Conservation (phyloP, 2,888 invertebrate species). For the Drosophila subquinaria region DNA sequence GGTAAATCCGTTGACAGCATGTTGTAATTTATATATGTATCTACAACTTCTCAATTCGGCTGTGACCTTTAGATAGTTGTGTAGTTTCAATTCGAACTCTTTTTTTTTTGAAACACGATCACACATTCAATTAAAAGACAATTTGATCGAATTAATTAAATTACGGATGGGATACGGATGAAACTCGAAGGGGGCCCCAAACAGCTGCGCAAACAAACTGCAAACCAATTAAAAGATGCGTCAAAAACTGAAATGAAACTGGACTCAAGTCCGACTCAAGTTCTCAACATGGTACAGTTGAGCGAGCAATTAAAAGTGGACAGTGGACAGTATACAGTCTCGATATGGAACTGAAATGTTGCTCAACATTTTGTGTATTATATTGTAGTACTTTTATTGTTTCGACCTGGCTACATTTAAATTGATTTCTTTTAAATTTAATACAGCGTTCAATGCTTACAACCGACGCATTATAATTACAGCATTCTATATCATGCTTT, state of each 20-base stretch:
- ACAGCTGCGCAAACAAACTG: conserved; percentile 77
- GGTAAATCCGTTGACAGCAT: conserved; percentile 20
- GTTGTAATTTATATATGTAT: conserved; percentile 12
- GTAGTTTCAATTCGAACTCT: conserved; percentile 29
- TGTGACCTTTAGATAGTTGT: conserved; percentile 37
- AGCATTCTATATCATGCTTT: conserved; percentile 11
- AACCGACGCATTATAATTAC: conserved; percentile 56
- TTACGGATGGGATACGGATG: conserved; percentile 44
- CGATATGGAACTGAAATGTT: conserved; percentile 7
- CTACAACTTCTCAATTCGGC: conserved; percentile 17
- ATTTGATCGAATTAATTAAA: conserved; percentile 80
- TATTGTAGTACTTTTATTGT: conserved; percentile 8
- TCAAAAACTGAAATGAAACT: conserved; percentile 9
- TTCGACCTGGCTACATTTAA: conserved; percentile 36
- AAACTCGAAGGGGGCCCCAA: conserved; percentile 31
- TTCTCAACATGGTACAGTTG: conserved; percentile 44
- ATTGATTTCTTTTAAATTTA: conserved; percentile 37
- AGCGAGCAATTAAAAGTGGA: conserved; percentile 10
- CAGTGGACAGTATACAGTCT: neutral
- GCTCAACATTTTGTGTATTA: conserved; percentile 12
- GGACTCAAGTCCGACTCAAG: conserved; percentile 15
- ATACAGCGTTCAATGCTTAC: conserved; percentile 66
- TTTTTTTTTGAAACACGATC: conserved; percentile 60
- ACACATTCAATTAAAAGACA: conserved; percentile 78
- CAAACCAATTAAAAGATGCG: conserved; percentile 69